Percentiles rank a stretch among this genome's conserved stretches.
Conservation (phyloP, 1,140 invertebrate species). For the Zelostemma sp. region DNA sequence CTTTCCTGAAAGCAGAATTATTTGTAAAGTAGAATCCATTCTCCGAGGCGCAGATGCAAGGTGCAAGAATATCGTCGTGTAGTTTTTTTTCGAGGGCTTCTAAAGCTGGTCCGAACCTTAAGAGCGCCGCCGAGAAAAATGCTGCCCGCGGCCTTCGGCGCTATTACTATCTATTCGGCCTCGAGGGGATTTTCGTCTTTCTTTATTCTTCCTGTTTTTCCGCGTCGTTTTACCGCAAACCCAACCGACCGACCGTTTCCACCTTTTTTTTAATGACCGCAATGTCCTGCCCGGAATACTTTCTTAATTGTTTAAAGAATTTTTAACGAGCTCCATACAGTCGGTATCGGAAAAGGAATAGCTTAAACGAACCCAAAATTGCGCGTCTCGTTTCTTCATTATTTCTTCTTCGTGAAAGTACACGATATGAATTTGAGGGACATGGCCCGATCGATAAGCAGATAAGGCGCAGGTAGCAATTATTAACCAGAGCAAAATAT, state of each 20-base stretch:
- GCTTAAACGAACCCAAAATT: neutral
- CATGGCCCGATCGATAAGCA: slow-evolving; percentile 17
- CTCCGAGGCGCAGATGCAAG: too few species aligned
- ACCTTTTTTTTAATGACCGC: too few species aligned
- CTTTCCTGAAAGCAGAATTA: too few species aligned
- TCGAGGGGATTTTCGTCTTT: slow-evolving; percentile 42
- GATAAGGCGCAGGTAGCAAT: slow-evolving; percentile 39
- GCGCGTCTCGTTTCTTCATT: slow-evolving; percentile 7
- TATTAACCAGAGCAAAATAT: slow-evolving; percentile 39
- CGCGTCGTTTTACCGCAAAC: neutral
- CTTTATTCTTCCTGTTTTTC: slow-evolving; percentile 30
- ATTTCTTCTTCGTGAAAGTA: slow-evolving; percentile 18
- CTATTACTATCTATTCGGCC: slow-evolving; percentile 19
- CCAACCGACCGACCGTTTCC: neutral
- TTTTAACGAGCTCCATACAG: neutral
- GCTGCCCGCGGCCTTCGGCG: slow-evolving; percentile 27
- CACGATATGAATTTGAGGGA: slow-evolving; percentile 26
- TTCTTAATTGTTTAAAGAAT: too few species aligned
- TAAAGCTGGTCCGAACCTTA: slow-evolving; percentile 15
- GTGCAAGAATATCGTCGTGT: slow-evolving; percentile 41
- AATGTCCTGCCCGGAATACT: neutral
- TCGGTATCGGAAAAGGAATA: too few species aligned
- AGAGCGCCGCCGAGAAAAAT: slow-evolving; percentile 39
- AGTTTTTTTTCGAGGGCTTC: slow-evolving; percentile 26
- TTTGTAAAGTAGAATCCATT: too few species aligned